phyloP scores from a whole-genome alignment of 2,113 vertebrate species.

The Alouatta palliata region DNA sequence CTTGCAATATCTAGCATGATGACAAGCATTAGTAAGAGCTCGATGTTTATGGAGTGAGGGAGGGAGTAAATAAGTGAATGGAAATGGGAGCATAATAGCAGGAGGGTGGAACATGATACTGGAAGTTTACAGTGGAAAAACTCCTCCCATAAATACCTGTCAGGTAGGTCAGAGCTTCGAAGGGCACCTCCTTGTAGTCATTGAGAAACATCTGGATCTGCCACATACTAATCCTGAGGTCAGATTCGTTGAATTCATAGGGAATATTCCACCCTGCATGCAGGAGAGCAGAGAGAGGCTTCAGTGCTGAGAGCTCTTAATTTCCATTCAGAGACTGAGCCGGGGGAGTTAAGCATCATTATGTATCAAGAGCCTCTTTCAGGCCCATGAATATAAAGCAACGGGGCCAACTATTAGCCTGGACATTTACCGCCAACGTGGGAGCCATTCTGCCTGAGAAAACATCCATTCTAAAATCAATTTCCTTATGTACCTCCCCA shows the following conservation, averaged over 20 bases:
- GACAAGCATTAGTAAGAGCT: not conserved
- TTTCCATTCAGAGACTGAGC: not conserved
- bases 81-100: not conserved
- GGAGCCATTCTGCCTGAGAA: constrained; percentile 12
- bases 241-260: constrained; percentile 96
- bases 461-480: constrained; percentile 31
- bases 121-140: not conserved
- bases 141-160: constrained; percentile 87
- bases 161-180: constrained; percentile 93
- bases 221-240: constrained; percentile 92
- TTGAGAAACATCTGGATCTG: constrained; percentile 97
- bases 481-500: constrained; percentile 23
- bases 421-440: constrained; percentile 43
- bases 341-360: not conserved
- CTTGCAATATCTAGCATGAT: not conserved
- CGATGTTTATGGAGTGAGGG: not conserved
- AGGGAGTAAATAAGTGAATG: not conserved
- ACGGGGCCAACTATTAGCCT: constrained; percentile 21
- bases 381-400: constrained; percentile 18
- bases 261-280: constrained; percentile 95
- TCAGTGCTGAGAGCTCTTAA: not conserved
- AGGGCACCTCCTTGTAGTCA: constrained; percentile 91
- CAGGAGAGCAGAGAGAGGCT: constrained; percentile 43
- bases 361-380: constrained; percentile 40
- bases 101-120: not conserved